Evolutionary conservation across 2,113 vertebrate species (phyloP), one percentile per base, ranked within the genome.

Genomic region (Gymnocephalus cernua): DNA sequence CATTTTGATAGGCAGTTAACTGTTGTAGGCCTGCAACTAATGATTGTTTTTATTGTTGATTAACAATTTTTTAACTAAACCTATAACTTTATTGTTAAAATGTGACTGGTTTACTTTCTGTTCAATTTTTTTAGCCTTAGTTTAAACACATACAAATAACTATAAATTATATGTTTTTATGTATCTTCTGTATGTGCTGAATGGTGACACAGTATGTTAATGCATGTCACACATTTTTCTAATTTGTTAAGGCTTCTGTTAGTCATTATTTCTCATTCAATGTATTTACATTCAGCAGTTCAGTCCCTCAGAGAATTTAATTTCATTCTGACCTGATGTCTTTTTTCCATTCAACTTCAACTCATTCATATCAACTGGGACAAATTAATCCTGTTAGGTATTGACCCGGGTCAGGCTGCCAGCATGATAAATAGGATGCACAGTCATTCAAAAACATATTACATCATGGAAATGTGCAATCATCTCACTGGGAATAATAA

Each of bases 401-500:
- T 74, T 12, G 86, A 90, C 85, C 70, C 1, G 1, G 38, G 85
- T 88, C 88, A 70, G 62, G 35, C 67, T 13, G 68, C 48, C 75
- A 54, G 25, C 41, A 4, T 75, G 79, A 91, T 71, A 8, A 89
- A 88, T 56, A 61, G 54, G 25, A 74, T 23, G 57, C 54, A 57
- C 21, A 25, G 87, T 81, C 67, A 54, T 71, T 90, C 29, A 75
- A 77, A 86, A 86, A 77, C 76, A 83, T 19, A 78, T 89, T 44
- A 62, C 64, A 70, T 78, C 68, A 75, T 69, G 12, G 71, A 73
- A 54, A 27, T 51, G 74, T 77, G 82, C 59, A 63, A 56, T 63
- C 8, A 63, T 56, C 65, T 77, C 69, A 67, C 16, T 27, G 75
- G 59, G 50, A 70, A 29, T 80, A 67, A 84, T 74, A 50, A 58